Percentiles rank a stretch among this genome's conserved stretches.
phyloP scores from a whole-genome alignment of 1,140 invertebrate genomes.

The Bombus sylvicola region DNA sequence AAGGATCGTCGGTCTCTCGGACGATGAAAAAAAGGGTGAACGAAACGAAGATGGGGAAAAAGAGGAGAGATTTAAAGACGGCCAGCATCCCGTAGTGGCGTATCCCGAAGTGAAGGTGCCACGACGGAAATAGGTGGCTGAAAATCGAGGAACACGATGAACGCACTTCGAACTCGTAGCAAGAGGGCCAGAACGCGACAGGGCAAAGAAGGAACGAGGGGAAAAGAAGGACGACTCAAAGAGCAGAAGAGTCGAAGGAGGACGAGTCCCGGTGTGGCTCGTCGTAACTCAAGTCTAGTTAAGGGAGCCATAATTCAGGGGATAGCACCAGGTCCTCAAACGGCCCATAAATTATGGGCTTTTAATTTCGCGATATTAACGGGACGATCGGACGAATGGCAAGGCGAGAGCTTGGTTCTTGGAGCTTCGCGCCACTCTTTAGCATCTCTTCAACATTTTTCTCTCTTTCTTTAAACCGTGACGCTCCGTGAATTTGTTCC shows the following conservation, averaged over 20 bases:
- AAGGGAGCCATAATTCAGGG: conserved; percentile 82
- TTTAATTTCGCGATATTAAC: conserved; percentile 81
- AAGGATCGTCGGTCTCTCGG: conserved; percentile 26
- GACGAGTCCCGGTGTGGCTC: conserved; percentile 66
- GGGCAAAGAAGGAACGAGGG: neutral
- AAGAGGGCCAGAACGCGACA: conserved; percentile 25
- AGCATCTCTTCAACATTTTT: conserved; percentile 1
- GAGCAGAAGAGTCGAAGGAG: conserved; percentile 64
- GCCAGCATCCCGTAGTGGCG: conserved; percentile 28
- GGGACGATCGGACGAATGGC: conserved; percentile 72
- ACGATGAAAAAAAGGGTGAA: conserved; percentile 16
- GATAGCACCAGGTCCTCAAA: conserved; percentile 80
- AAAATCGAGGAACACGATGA: conserved; percentile 62
- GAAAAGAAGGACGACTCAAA: conserved; percentile 45
- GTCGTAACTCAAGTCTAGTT: conserved; percentile 82
- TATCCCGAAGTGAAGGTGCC: conserved; percentile 57
- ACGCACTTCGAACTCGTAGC: conserved; percentile 59
- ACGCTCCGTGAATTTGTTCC: conserved; percentile 24
- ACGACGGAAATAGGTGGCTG: conserved; percentile 67
- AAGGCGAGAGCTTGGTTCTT: conserved; percentile 48
- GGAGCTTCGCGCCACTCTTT: conserved; percentile 36
- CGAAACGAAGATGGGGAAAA: conserved; percentile 3
- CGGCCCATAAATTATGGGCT: conserved; percentile 80
- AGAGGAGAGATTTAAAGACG: conserved; percentile 58
- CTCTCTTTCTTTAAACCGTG: neutral